These are phyloP conservation scores for Ptychobarbus kaznakovi DNA, from an alignment of 2,797 vertebrate species.

Conservation along the genomic window DNA sequence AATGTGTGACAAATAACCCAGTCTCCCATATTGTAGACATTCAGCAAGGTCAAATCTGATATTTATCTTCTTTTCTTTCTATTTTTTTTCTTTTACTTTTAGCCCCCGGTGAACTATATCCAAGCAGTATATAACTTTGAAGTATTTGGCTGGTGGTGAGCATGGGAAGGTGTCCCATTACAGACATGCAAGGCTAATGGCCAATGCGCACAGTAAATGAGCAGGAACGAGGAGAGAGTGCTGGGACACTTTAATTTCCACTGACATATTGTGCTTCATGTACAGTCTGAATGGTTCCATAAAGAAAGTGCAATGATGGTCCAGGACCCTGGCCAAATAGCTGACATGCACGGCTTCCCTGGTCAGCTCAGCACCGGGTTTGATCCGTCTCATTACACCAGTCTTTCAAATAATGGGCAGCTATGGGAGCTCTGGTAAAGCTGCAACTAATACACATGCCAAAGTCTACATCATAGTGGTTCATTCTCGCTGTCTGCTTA, in stretches of 20 bases:
- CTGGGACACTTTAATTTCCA: conserved; percentile 60
- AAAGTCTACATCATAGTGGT: conserved; percentile 42
- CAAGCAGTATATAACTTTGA: conserved; percentile 53
- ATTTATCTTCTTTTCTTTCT: too few relatives aligned
- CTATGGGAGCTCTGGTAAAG: conserved; percentile 55
- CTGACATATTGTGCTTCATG: conserved; percentile 63
- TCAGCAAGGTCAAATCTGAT: not conserved
- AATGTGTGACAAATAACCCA: not conserved
- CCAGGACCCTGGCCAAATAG: conserved; percentile 64
- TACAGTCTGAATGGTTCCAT: conserved; percentile 57
- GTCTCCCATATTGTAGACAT: not conserved
- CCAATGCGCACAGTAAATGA: conserved; percentile 59
- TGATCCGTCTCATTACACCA: conserved; percentile 63
- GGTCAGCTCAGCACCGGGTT: conserved; percentile 55
- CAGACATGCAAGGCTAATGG: conserved; percentile 46
- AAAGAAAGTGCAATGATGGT: conserved; percentile 58
- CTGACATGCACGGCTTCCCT: conserved; percentile 55
- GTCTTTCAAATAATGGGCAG: conserved; percentile 59
- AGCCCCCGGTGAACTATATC: conserved; percentile 35
- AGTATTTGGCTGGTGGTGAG: conserved; percentile 51
- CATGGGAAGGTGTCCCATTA: conserved; percentile 37
- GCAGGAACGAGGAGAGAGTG: conserved; percentile 57
- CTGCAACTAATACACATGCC: conserved; percentile 51
- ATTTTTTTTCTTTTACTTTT: not conserved
- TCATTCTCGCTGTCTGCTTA: conserved; percentile 21